Evolutionary conservation across 2,888 invertebrate genomes (phyloP), one percentile per base, ranked within the genome.

Genomic region (Sericinus montela): DNA sequence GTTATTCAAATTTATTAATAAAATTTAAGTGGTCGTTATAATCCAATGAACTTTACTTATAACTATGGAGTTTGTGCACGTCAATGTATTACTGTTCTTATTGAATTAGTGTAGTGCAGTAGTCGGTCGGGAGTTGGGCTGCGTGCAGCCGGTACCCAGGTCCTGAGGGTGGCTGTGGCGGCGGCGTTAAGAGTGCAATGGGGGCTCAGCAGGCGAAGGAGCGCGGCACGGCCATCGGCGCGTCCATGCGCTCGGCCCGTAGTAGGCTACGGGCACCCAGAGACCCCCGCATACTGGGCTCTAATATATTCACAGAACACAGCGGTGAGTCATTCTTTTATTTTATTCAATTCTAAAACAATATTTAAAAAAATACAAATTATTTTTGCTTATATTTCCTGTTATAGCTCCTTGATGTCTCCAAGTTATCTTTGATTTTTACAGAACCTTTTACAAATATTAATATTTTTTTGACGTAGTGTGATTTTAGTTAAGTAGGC

Each of bases 191-290:
- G 51, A 52, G 56, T 54, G 89, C 78, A 80, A 97, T 97, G 97
- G 97, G 97, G 85, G 96, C 96, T 78, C 97, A 97, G 92, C 97
- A 96, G 91, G 95, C 95, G 80, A 97, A 97, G 90, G 97, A 97
- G 90, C 93, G 95, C 80, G 92, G 93, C 71, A 91, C 93, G 72
- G 91, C 93, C 71, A 90, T 91, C 77, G 94, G 92, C 69, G 92
- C 93, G 72, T 93, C 94, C 64, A 91, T 93, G 76, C 92, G 94
- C 74, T 92, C 93, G 59, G 91, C 93, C 54, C 92, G 94, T 72
- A 93, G 91, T 75, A 94, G 95, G 87, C 93, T 93, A 64, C 91
- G 93, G 74, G 91, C 91, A 68, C 91, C 92, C 55, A 95, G 95
- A 90, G 96, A 96, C 91, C 93, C 94, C 78, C 92, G 95, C 80